Base-by-base conservation (phyloP, 1,140 invertebrate species). In the Lethocerus indicus region DNA sequence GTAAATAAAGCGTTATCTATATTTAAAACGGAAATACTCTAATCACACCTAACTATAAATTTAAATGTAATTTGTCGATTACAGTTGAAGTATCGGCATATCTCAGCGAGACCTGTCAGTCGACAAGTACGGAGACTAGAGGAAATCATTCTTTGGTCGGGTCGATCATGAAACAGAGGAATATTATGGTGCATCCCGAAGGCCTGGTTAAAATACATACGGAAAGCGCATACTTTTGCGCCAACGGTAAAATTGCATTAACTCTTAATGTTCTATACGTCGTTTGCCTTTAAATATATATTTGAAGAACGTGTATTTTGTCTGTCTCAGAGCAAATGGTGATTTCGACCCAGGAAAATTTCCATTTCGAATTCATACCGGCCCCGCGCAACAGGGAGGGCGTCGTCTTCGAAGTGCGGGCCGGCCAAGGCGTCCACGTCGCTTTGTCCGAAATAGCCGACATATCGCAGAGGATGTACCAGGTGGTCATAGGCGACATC, bases 211-310 rank as follows among this genome's bases (percentile, higher is more conserved):
- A 67, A 44, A 72, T 68, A 7, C 71, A 74, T 50, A 76, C 73
- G 0, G 74, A 78, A 56, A 76, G 73, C 53, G 74, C 75, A 9
- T 78, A 78, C 60, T 78, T 78, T 59, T 78, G 75, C 61, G 75
- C 75, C 14, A 78, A 78, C 56, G 74, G 75, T 76, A 58, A 63
- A 26, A 59, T 54, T 45, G 1, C 13, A 28, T 16, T 9, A 3
- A 14, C 24, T 4, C 32, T n/a, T 4, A 21, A 13, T 29, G 26
- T 46, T 43, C 24, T 46, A 9, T 47, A 20, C 26, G 25, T 29
- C n/a, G 29, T 9, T 32, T 32, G 9, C 29, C 29, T 32, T n/a
- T 9, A 9, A n/a, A 9, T 32, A 9, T 32, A 9, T 39, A 18
- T 39, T 16, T 16, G 21, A 39, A 39, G 21, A 18, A 18, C n/a